Base-by-base conservation (phyloP, 2,113 vertebrate genomes). In the Heterotis niloticus region DNA sequence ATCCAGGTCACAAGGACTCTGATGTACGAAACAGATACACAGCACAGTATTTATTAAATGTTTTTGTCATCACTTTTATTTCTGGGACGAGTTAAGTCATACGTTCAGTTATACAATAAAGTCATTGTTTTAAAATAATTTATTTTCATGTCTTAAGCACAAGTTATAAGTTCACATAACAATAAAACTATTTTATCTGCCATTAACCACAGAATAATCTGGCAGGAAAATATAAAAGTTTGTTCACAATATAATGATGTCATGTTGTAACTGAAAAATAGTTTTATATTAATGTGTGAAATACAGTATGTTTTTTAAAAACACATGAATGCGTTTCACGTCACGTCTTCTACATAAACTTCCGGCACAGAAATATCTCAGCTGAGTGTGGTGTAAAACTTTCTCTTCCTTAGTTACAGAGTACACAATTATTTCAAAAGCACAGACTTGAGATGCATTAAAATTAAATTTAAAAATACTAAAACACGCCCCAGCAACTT, bases 121-220 rank as follows among this genome's bases (percentile, higher is more conserved):
- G 14, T 62, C 11, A 56, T 29, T 76, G n/a, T 17, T 82, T 75
- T 65, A 59, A 66, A 84, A 81, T 78, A 75, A 26, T 75, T 78
- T 17, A 64, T 80, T 75, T 64, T 64, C 28, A 54, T 76, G 73
- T 56, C 66, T 72, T 62, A 72, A 77, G 75, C 81, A 82, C 66
- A 77, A 59, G 44, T 28, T 52, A 24, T 28, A 69, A 44, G 17
- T 79, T 34, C 68, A 68, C 4, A 14, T 12, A 34, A 68, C 20
- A 5, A 68, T 24, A 34, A 26, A 68, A 28, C 26, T 28, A 23
- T 9, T 68, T 68, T 68, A 28, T 28, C 65, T 67, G 20, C 23
- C 1, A 13, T 24, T 10, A 12, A 67, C 23, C 23, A 26, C 12
- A 24, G 65, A 68, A 29, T 34, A 29, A 68, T 68, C 29, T 16